These are phyloP conservation scores for Psittacula echo DNA, from an alignment of 2,797 vertebrate species.

Conservation along the genomic window DNA sequence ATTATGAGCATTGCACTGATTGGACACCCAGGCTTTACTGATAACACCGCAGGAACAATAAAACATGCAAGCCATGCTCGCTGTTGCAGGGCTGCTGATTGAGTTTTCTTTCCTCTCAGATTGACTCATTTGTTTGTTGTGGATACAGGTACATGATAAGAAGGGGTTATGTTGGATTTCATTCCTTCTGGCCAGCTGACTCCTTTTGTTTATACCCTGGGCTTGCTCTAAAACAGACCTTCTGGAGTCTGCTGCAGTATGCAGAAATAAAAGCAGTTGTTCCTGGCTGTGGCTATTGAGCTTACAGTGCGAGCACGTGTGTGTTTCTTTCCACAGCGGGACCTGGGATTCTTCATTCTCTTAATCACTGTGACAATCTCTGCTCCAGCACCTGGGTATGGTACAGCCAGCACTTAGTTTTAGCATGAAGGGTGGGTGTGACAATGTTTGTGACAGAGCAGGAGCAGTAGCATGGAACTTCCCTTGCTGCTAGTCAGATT, in stretches of 20 bases:
- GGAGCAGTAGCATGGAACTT: accelerated
- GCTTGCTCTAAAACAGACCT: not conserved
- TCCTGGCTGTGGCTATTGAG: not conserved
- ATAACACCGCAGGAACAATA: slow-evolving; percentile 50
- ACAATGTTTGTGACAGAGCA: not conserved
- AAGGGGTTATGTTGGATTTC: slow-evolving; percentile 24
- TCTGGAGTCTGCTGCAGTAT: not conserved
- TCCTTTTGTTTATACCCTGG: not conserved
- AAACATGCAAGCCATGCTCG: not conserved
- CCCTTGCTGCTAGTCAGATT: not conserved
- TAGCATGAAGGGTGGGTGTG: not conserved
- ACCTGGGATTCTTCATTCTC: not conserved
- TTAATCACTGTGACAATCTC: not conserved
- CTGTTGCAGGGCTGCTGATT: slow-evolving; percentile 62
- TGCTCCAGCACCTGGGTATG: not conserved
- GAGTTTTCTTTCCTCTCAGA: slow-evolving; percentile 67
- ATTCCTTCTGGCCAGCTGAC: not conserved
- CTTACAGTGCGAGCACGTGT: not conserved
- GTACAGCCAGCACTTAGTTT: not conserved
- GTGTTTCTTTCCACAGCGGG: not conserved
- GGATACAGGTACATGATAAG: slow-evolving; percentile 60
- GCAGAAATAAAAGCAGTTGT: not conserved
- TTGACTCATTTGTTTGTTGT: slow-evolving; percentile 73
- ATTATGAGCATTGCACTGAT: slow-evolving; percentile 8
- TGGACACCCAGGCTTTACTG: slow-evolving; percentile 32